Base-by-base conservation (phyloP, 2,797 vertebrate genomes). In the Gadopsis bispinosus region DNA sequence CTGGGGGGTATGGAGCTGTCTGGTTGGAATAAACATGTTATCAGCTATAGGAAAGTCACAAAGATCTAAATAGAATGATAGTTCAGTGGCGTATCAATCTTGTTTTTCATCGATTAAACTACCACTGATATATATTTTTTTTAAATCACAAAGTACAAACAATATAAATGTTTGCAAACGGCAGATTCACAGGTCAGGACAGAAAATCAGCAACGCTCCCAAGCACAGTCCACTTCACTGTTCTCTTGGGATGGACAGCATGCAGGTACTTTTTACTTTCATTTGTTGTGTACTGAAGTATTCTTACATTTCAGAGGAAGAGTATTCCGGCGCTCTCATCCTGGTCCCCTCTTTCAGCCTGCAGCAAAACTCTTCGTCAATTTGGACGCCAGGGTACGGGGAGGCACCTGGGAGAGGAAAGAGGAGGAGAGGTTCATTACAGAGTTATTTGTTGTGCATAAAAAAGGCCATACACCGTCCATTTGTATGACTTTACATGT, bases 341-440 rank as follows among this genome's bases (percentile, higher is more conserved):
- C 97, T 93, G 16, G 96, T 98, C 41, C 97, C 97, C n/a, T 98
- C 97, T 87, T 98, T 98, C 75, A 98, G 95, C 39, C 95, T 91
- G 79, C 96, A 96, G 91, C 97, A 99, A 81, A 98, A 99, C 79
- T 98, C 97, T 91, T 99, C 97, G 29, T 98, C 97, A 16, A 99
- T 97, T 85, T 98, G 97, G 71, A 99, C 94, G 0, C 97, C 97
- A 0, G 97, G 97, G 86, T 98, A 99, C 0, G 97, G 97, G 8
- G 97, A 98, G 67, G 97, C 97, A 83, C 97, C 97, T 99, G 86
- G 67, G 7, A 20, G 74, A 76, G 43, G 70, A 63, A 51, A 45
- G 50, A 1, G 48, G n/a, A 14, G 22, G 2, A 66, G 0, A 63
- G 39, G 16, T 43, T 78, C 13, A 56, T 76, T 47, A 58, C 29